Evolutionary conservation across 2,888 invertebrate genomes (phyloP), one percentile per base, ranked within the genome.

Genomic region (Caenorhabditis becei): DNA sequence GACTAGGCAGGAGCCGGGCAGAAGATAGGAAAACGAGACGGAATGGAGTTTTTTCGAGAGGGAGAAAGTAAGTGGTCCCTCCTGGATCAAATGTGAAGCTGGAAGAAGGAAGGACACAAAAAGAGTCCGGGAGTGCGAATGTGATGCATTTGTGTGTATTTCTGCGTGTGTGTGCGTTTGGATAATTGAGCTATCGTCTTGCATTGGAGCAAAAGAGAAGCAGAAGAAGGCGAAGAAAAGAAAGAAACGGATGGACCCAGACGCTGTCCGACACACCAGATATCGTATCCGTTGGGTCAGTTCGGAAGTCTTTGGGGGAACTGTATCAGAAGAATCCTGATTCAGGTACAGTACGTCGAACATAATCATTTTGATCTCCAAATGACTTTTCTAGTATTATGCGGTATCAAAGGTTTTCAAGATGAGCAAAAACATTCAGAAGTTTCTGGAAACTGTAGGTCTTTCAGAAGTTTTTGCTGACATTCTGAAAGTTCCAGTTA

Each of bases 101-200:
- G 62, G 49, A 41, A 51, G 49, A 28, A 7, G 41, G 71, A 77
- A 72, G 56, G 44, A 63, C 63, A 56, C 32, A 56, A 49, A 63
- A 67, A 47, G 62, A 54, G 61, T 28, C 53, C 61, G 63, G 66
- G 59, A 63, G 69, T 59, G 69, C 56, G 77, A 77, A 70, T 63
- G 37, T 53, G 77, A 63, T 63, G 65, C 53, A 70, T 62, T 54
- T 63, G 65, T 65, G 58, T 65, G 72, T 72, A 49, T 70, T 51
- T 69, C 59, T 69, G 62, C 41, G 47, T 74, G 74, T 74, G 41
- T 66, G 66, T 66, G 75, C 61, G 66, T 59, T 66, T 66, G 78
- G 71, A 71, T 70, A 70, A 78, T 70, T 70, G 78, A 75, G 75
- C 75, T 75, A 75, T 75, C 66, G 75, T 75, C 75, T 75, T 75